phyloP scores from a whole-genome alignment of 2,797 vertebrate genomes.

The Poliocrania exsul region DNA sequence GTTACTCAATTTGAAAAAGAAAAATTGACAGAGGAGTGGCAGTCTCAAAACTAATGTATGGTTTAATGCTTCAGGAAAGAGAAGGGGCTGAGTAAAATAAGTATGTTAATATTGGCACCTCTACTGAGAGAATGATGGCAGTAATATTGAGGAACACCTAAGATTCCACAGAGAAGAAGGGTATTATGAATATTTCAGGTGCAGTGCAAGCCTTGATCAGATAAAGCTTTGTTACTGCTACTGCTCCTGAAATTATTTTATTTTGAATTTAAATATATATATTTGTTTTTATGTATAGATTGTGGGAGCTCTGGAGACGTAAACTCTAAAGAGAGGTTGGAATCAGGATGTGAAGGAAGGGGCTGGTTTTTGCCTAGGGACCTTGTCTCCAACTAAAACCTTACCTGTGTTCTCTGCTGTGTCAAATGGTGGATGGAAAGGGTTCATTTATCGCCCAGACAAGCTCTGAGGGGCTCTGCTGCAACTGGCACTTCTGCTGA shows the following conservation, averaged over 20 bases:
- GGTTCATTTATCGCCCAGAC: not conserved
- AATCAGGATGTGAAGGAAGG: not conserved
- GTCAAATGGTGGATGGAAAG: rapidly evolving
- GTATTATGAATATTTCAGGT: not conserved
- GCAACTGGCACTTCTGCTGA: not conserved
- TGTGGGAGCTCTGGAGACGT: not conserved
- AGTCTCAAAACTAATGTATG: not conserved
- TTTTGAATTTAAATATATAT: not conserved
- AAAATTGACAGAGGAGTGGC: not conserved
- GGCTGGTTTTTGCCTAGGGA: not conserved
- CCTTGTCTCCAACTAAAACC: not conserved
- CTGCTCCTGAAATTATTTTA: not conserved
- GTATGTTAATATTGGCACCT: not conserved
- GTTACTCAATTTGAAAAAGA: not conserved
- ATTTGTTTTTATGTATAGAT: not conserved
- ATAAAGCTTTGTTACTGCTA: not conserved
- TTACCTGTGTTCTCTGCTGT: not conserved
- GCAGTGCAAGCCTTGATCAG: not conserved
- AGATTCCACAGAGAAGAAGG: not conserved
- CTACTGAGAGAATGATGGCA: not conserved
- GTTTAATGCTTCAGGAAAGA: not conserved
- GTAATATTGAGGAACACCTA: not conserved
- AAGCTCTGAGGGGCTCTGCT: not conserved
- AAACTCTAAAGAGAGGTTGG: not conserved
- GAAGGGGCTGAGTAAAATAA: not conserved